Evolutionary conservation across 2,888 invertebrate species (phyloP), one percentile per base, ranked within the genome.

Genomic region (Microchrysa polita): DNA sequence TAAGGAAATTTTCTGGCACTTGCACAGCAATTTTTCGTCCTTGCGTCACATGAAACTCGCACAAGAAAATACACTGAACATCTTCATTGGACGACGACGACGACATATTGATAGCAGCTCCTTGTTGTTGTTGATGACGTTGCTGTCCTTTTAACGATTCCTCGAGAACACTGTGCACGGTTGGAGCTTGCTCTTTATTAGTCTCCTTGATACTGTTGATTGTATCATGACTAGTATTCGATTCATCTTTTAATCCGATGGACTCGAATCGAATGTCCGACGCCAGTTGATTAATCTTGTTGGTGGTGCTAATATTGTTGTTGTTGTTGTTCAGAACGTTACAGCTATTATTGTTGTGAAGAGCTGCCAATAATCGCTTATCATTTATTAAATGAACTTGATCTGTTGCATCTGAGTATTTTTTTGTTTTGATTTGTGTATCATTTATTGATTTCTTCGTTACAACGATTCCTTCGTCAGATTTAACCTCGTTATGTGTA

Each of bases 11-110:
- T 78, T 91, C 90, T 67, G 94, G 94, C 76, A 92, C 93, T 87
- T 93, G 93, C 82, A 92, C 92, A 48, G 91, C 90, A 81, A 93
- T 92, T 84, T 91, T 92, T 14, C 92, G 92, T 1, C 93, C 93
- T 61, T 90, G 91, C 18, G 90, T 91, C 10, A 89, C 90, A 82
- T 92, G 91, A 84, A 92, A 91, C 86, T 91, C 92, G 80, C 92
- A 92, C 81, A 92, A 87, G 86, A 93, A 92, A 87, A 93, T 92
- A 81, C 92, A 92, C 78, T 91, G 88, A 80, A 93, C 91, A 2
- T 90, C 89, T 55, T 91, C 91, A 83, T 91, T 90, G 5, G 57
- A 7, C 12, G 27, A 34, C n/a, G n/a, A n/a, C n/a, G n/a, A n/a
- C n/a, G n/a, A n/a, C 27, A 34, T 34, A 5, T 20, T 57, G 18